Evolutionary conservation across 2,797 vertebrate species (phyloP).

Genomic region (Caiman crocodilus): DNA sequence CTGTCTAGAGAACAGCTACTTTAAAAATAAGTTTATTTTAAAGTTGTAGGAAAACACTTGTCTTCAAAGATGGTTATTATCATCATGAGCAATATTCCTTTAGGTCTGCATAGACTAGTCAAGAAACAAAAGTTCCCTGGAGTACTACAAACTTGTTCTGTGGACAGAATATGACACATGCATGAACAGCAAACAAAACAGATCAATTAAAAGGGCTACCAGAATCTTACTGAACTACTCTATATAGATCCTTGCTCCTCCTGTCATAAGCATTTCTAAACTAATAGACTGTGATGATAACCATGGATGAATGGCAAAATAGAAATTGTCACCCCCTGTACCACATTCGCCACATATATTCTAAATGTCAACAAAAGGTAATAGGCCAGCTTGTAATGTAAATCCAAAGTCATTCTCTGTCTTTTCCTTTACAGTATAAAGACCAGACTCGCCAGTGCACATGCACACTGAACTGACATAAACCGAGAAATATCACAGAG

Average conservation of each 20-base stretch:
- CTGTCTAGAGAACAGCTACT: not conserved
- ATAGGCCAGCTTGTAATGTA: not conserved
- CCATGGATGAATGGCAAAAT: accelerated
- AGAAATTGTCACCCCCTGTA: not conserved
- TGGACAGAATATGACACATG: not conserved
- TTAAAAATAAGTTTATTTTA: not conserved
- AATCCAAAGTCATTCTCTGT: not conserved
- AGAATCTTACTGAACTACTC: not conserved
- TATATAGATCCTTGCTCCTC: not conserved
- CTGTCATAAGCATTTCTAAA: not conserved
- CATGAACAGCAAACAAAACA: not conserved
- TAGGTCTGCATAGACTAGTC: not conserved
- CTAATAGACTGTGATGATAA: not conserved
- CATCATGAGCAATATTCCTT: not conserved
- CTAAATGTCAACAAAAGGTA: accelerated
- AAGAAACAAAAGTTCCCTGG: not conserved
- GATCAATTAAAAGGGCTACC: not conserved
- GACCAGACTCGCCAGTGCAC: not conserved
- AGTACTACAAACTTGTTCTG: not conserved
- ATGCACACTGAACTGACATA: not conserved
- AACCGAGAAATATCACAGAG: not conserved
- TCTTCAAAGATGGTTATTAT: not conserved
- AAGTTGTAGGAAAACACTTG: not conserved
- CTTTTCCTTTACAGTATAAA: not conserved
- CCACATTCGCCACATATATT: not conserved